Evolutionary conservation across 1,140 invertebrate genomes (phyloP).

Genomic region (Choristoneura fumiferana): DNA sequence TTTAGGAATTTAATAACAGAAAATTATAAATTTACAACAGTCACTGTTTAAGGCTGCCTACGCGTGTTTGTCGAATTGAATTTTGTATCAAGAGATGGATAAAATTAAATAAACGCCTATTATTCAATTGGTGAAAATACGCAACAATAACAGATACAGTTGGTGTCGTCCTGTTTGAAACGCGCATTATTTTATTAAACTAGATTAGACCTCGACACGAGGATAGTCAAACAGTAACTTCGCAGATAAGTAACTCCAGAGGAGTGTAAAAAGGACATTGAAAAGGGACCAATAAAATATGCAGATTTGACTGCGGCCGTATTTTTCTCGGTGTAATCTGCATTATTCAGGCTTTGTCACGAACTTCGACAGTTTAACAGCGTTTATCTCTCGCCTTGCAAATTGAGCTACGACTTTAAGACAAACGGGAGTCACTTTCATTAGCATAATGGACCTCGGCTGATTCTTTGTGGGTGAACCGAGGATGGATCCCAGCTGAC

Average conservation of each 20-base stretch:
- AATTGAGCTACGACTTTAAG: constrained; percentile 78
- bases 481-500: constrained; percentile 57
- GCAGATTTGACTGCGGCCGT: constrained; percentile 74
- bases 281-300: constrained; percentile 75
- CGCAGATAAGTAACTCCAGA: constrained; percentile 31
- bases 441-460: constrained; percentile 75
- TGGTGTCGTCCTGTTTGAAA: too few species aligned
- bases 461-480: constrained; percentile 72
- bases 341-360: constrained; percentile 77
- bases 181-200: neutral
- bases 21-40: too few species aligned
- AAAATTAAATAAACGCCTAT: too few species aligned
- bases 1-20: too few species aligned
- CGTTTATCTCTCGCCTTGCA: constrained; percentile 77
- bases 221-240: constrained; percentile 31
- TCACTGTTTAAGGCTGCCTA: too few species aligned
- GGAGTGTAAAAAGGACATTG: constrained; percentile 55
- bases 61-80: too few species aligned
- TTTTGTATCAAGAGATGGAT: too few species aligned
- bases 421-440: constrained; percentile 77
- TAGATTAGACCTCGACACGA: constrained; percentile 1
- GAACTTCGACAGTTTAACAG: constrained; percentile 78
- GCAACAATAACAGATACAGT: too few species aligned
- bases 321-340: constrained; percentile 77
- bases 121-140: too few species aligned